Evolutionary conservation across 2,113 vertebrate genomes (phyloP).

Genomic region (Lathamus discolor): DNA sequence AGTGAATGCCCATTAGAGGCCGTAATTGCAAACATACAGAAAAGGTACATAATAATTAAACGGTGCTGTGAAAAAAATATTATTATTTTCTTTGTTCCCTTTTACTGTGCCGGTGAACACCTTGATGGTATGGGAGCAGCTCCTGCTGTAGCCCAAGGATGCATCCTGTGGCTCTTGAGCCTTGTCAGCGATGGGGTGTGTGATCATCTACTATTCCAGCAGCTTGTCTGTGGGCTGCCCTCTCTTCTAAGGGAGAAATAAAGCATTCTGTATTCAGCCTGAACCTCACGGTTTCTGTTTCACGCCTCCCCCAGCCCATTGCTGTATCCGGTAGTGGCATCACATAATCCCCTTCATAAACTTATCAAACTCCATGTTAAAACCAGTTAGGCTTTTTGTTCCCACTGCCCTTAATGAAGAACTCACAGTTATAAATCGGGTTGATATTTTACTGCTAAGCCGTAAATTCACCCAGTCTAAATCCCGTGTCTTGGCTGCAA

Average conservation of each 20-base stretch:
- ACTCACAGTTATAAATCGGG: not conserved
- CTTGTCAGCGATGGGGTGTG: rapidly evolving
- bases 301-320: not conserved
- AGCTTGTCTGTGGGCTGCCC: not conserved
- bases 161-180: rapidly evolving
- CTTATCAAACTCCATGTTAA: not conserved
- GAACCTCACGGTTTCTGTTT: not conserved
- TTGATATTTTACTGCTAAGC: not conserved
- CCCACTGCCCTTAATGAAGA: not conserved
- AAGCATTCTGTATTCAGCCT: not conserved
- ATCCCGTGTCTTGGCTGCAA: not conserved
- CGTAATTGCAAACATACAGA: rapidly evolving
- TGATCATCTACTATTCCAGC: not conserved
- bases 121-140: not conserved
- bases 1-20: rapidly evolving
- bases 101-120: not conserved
- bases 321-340: not conserved
- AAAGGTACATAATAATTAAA: not conserved
- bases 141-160: not conserved
- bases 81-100: not conserved
- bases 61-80: rapidly evolving
- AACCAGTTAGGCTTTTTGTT: not conserved
- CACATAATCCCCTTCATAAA: not conserved
- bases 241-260: not conserved
- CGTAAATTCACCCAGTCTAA: not conserved